phyloP scores from a whole-genome alignment of 2,888 invertebrate genomes.

The Unio delphinus region DNA sequence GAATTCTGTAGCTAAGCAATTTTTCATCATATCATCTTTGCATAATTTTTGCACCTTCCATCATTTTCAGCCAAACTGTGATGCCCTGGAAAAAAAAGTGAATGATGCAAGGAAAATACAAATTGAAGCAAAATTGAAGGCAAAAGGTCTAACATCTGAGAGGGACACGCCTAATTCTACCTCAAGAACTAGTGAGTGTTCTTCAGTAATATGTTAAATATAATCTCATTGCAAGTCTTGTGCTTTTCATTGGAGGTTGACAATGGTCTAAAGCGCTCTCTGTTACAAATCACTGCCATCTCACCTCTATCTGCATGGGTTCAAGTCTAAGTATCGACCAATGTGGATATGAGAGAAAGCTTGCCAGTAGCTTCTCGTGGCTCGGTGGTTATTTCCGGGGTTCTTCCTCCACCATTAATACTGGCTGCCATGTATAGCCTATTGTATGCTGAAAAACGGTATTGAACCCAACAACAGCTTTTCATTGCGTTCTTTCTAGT shows the following conservation, averaged over 20 bases:
- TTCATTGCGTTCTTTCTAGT: not conserved
- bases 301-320: no score
- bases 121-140: constrained; percentile 76
- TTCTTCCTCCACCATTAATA: no score
- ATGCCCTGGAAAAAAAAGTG: constrained; percentile 82
- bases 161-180: constrained; percentile 63
- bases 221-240: not conserved
- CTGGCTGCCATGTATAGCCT: no score
- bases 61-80: constrained; percentile 77
- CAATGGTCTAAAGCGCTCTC: no score
- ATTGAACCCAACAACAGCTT: not conserved
- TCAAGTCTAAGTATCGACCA: no score
- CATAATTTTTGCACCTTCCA: not conserved
- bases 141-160: constrained; percentile 59
- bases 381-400: no score
- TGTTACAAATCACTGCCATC: no score
- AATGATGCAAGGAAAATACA: constrained; percentile 82
- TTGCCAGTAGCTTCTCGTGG: no score
- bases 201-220: not conserved
- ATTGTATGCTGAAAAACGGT: no score
- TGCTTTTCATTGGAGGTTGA: not conserved
- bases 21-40: not conserved
- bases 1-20: no score
- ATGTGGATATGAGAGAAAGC: no score
- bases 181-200: constrained; percentile 59